These are phyloP conservation scores for Corbicula japonica DNA, from an alignment of 2,888 invertebrate species.

Conservation along the genomic window DNA sequence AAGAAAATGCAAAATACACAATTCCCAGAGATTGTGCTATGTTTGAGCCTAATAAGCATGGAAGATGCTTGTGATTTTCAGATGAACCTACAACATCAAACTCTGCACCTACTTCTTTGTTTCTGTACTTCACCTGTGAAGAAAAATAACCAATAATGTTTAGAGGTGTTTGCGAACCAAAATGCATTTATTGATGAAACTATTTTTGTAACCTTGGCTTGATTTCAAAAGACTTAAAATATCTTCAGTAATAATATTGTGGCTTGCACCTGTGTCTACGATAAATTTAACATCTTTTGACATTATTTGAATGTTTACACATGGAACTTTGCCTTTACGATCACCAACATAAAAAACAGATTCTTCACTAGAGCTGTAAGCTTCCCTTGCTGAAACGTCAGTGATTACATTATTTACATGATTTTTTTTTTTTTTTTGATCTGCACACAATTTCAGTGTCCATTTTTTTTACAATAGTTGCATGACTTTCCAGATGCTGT, in stretches of 20 bases:
- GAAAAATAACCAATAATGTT: conserved; percentile 30
- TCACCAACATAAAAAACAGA: conserved; percentile 35
- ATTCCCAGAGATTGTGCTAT: conserved; percentile 33
- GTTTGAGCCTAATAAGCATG: conserved; percentile 25
- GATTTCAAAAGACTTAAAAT: conserved; percentile 4
- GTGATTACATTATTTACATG: neutral
- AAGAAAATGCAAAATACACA: conserved; percentile 40
- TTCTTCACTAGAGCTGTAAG: conserved; percentile 20
- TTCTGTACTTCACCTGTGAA: conserved; percentile 10
- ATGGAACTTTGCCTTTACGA: conserved; percentile 27
- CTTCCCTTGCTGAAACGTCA: neutral
- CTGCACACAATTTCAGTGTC: no score
- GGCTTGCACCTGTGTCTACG: conserved; percentile 48
- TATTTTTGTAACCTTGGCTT: neutral
- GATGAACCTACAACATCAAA: conserved; percentile 34
- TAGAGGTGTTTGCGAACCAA: conserved; percentile 32
- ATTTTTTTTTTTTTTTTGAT: neutral
- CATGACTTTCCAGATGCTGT: no score
- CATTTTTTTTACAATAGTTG: no score
- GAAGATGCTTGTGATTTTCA: conserved; percentile 8
- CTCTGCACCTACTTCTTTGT: conserved; percentile 11
- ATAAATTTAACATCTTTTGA: conserved; percentile 27
- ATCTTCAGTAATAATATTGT: conserved; percentile 30
- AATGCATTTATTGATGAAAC: conserved; percentile 39
- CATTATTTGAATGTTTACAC: conserved; percentile 15